phyloP scores from a whole-genome alignment of 2,888 invertebrate species.

The Lepidochitona cinerea region DNA sequence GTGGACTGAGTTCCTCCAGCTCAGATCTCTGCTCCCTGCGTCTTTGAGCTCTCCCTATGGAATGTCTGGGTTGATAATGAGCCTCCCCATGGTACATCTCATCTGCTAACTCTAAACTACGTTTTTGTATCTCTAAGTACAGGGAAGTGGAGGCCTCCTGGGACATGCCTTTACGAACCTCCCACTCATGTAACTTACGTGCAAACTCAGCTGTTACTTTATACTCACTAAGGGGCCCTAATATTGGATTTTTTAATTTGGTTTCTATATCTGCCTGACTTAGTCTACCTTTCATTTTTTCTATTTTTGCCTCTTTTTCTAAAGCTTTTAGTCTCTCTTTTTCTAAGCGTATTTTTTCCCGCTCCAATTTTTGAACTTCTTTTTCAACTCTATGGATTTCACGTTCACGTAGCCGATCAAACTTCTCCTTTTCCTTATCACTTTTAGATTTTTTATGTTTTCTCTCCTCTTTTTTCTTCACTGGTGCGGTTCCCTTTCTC shows the following conservation, averaged over 20 bases:
- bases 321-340: conserved; percentile 77
- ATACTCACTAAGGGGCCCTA: conserved; percentile 53
- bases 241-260: conserved; percentile 84
- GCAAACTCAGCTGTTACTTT: conserved; percentile 90
- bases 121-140: conserved; percentile 47
- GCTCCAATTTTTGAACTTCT: conserved; percentile 70
- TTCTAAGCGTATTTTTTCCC: conserved; percentile 77
- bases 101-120: conserved; percentile 30
- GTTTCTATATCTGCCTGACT: conserved; percentile 74
- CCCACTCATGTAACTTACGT: conserved; percentile 90
- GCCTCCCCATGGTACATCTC: conserved; percentile 6
- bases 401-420: conserved; percentile 49
- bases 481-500: conserved; percentile 26
- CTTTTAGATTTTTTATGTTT: conserved; percentile 47
- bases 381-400: conserved; percentile 55
- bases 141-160: conserved; percentile 42
- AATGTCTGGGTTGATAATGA: background rate
- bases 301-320: conserved; percentile 78
- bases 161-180: conserved; percentile 68
- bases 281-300: conserved; percentile 76
- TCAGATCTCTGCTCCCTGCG: background rate
- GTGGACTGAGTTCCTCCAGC: background rate
- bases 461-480: conserved; percentile 23
- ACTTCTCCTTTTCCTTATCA: conserved; percentile 49
- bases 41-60: conserved; percentile 19